Conservation (phyloP, 2,797 vertebrate genomes). For the Triplophysa yarkandensis region DNA sequence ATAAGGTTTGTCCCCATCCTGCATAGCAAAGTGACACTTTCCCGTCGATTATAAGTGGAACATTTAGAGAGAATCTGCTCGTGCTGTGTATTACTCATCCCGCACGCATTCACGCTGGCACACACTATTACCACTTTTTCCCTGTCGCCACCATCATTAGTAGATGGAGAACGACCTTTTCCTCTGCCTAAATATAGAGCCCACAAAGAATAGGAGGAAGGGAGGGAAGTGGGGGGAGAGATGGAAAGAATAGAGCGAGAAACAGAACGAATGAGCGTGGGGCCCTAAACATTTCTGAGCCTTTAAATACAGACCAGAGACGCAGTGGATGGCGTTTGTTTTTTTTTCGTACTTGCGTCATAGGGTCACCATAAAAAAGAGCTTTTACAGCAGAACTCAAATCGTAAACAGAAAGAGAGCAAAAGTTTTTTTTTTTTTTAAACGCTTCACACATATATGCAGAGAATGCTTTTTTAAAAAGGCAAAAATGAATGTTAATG, state of each 20-base stretch:
- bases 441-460: neutral
- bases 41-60: constrained; percentile 11
- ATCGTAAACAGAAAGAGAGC: constrained; percentile 23
- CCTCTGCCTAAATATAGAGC: constrained; percentile 74
- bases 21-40: neutral
- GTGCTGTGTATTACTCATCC: constrained; percentile 43
- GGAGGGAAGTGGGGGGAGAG: constrained; percentile 67
- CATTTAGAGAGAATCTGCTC: constrained; percentile 21
- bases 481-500: neutral
- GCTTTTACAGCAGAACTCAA: constrained; percentile 24
- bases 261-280: constrained; percentile 45
- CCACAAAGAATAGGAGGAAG: constrained; percentile 76
- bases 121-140: constrained; percentile 44
- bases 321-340: constrained; percentile 17
- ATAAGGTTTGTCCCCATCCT: neutral
- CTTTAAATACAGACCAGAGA: constrained; percentile 47
- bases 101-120: constrained; percentile 37
- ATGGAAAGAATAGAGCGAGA: constrained; percentile 61
- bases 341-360: constrained; percentile 45
- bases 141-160: constrained; percentile 65
- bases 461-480: too few relatives aligned
- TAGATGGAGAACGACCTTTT: constrained; percentile 74
- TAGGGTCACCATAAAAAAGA: constrained; percentile 37
- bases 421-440: constrained; percentile 30
- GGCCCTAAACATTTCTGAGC: constrained; percentile 45